Base-by-base conservation (phyloP, 2,888 invertebrate genomes). In the Melanchra persicariae region DNA sequence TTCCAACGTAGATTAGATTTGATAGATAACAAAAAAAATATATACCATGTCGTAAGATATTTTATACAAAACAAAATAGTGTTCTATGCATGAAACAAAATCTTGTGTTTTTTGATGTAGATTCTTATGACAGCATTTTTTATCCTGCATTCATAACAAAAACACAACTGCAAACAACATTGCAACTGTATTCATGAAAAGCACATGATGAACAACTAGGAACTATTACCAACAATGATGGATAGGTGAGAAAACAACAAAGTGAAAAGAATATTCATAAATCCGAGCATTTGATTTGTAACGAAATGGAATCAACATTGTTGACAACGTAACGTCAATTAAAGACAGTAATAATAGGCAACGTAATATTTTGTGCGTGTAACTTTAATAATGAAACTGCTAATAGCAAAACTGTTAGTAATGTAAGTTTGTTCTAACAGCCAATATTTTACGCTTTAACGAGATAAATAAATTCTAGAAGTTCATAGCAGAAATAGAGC, bases 281-380 rank as follows among this genome's bases (percentile, higher is more conserved):
- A 61, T 22, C 10, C 9, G 22, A 47, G 19, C 40, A 15, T 52
- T 68, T 69, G 51, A 62, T 76, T 68, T 52, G 55, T 69, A 37
- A 62, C 26, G 30, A 66, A 59, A 51, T 15, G 7, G 17, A 26
- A 34, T 47, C 7, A 40, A 37, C 24, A 43, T 62, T 55, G 64
- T 49, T 68, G 58, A 71, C 54, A 80, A 10, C 51, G 43, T 52
- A 67, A 67, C 45, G 26, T 24, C 30, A 49, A 60, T 66, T 62
- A 54, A 34, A 58, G 43, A 45, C 61, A n/a, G 17, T 61, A 64
- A 51, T 55, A 51, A 58, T 17, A 22, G 15, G 2, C 26, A 59
- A 30, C n/a, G 45, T 61, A 51, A 45, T 37, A 43, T 1, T n/a
- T n/a, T n/a, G 49, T 57, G 62, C 51, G 52, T 66, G 57, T 17